Evolutionary conservation across 2,797 vertebrate genomes (phyloP), one percentile per base, ranked within the genome.

Genomic region (Austrolebias charrua): DNA sequence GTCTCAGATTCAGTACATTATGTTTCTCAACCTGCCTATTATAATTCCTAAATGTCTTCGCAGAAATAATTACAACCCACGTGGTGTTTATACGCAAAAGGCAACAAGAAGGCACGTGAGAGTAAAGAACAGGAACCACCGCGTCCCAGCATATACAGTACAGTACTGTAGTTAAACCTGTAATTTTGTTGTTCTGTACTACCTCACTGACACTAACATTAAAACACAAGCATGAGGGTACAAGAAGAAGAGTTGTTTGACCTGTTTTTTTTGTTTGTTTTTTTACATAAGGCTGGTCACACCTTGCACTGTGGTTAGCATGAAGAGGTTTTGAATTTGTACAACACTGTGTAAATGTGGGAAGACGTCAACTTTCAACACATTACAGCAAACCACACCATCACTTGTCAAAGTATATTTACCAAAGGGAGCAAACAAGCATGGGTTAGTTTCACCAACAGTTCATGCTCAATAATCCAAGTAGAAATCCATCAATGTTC

Each of bases 221-320:
- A 44, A 47, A 66, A 47, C 28, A 56, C 35, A n/a, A n/a, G n/a
- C n/a, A n/a, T n/a, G n/a, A n/a, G n/a, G n/a, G n/a, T n/a, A n/a
- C n/a, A 35, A 10, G 31, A 59, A 48, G 10, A 4, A 29, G 14
- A 59, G 60, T 6, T 48, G 60, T 52, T 75, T 50, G 50, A 69
- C 66, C 14, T 13, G 47, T 65, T 79, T 31, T 79, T 31, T n/a
- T n/a, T n/a, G n/a, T n/a, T n/a, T n/a, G n/a, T n/a, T n/a, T n/a
- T n/a, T 48, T 62, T 31, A 46, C 18, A 70, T 15, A 24, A 44
- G 19, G 1, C 15, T 62, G 35, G 71, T 61, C 20, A 45, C n/a
- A 58, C 1, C 24, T 58, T 56, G 29, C 55, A 38, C 46, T 5
- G 18, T 66, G 38, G 44, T 65, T 72, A 64, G 24, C 18, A 44